Percentiles rank a stretch among this genome's conserved stretches.
phyloP scores from a whole-genome alignment of 1,140 invertebrate genomes.

The Amphibalanus amphitrite region DNA sequence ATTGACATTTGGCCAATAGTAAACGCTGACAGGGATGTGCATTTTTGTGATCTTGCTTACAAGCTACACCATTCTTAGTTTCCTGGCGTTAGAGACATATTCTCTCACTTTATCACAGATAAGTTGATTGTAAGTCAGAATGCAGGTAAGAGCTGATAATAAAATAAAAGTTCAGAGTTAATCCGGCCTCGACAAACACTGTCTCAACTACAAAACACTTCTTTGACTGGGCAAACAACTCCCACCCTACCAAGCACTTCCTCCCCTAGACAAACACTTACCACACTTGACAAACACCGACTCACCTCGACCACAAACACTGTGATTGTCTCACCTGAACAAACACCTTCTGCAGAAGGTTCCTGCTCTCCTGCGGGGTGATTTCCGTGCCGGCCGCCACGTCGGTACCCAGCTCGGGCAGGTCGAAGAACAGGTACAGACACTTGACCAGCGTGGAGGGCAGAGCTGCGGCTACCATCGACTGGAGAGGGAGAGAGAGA shows the following conservation, averaged over 20 bases:
- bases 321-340: conserved; percentile 48
- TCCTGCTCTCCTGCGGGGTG: conserved; percentile 70
- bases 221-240: neutral
- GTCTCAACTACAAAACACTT: neutral
- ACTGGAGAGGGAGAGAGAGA: too few species aligned
- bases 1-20: too few species aligned
- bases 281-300: too few species aligned
- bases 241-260: neutral
- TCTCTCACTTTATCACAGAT: too few species aligned
- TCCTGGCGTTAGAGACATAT: too few species aligned
- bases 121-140: too few species aligned
- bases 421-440: conserved; percentile 95
- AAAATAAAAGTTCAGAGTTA: too few species aligned
- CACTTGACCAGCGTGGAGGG: conserved; percentile 97
- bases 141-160: too few species aligned
- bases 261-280: neutral
- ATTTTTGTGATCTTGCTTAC: too few species aligned
- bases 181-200: neutral
- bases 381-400: conserved; percentile 44
- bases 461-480: conserved; percentile 86
- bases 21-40: too few species aligned
- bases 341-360: conserved; percentile 89
- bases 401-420: conserved; percentile 50
- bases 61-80: too few species aligned
- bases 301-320: neutral